Percentiles rank a stretch among this genome's conserved stretches.
phyloP scores from a whole-genome alignment of 2,113 vertebrate species.

The Menidia beryllina region DNA sequence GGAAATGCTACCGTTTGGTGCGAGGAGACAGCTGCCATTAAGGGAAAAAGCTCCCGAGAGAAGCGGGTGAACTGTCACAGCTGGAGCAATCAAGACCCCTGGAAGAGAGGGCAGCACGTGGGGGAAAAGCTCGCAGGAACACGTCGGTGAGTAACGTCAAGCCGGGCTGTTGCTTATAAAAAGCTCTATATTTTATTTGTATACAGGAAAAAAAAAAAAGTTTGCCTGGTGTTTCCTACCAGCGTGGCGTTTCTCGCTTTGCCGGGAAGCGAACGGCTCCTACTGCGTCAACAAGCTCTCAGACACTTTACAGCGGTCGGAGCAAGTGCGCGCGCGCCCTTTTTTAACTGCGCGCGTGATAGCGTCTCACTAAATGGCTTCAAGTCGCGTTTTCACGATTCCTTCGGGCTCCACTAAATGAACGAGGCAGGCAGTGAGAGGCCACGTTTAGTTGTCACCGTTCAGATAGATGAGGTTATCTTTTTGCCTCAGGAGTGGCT shows the following conservation, averaged over 20 bases:
- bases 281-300: conserved; percentile 24
- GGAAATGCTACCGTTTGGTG: conserved; percentile 46
- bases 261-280: not conserved
- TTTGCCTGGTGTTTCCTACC: not conserved
- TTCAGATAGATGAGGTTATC: not conserved
- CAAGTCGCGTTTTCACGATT: not conserved
- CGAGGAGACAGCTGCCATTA: conserved; percentile 5
- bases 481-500: not conserved
- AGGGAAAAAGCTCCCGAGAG: conserved; percentile 33
- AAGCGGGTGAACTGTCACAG: conserved; percentile 51
- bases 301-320: not conserved
- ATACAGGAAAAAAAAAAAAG: not conserved
- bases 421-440: not conserved
- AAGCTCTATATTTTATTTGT: not conserved
- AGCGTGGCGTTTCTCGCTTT: not conserved
- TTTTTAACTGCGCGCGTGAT: conserved; percentile 8
- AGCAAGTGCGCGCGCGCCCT: conserved; percentile 15
- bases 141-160: conserved; percentile 49
- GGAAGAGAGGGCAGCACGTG: conserved; percentile 60
- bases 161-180: not conserved
- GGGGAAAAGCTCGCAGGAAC: conserved; percentile 37
- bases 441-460: not conserved
- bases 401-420: not conserved
- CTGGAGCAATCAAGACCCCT: conserved; percentile 24
- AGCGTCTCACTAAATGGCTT: not conserved